Evolutionary conservation across 2,888 invertebrate genomes (phyloP).

Genomic region (Zootermopsis nevadensis): DNA sequence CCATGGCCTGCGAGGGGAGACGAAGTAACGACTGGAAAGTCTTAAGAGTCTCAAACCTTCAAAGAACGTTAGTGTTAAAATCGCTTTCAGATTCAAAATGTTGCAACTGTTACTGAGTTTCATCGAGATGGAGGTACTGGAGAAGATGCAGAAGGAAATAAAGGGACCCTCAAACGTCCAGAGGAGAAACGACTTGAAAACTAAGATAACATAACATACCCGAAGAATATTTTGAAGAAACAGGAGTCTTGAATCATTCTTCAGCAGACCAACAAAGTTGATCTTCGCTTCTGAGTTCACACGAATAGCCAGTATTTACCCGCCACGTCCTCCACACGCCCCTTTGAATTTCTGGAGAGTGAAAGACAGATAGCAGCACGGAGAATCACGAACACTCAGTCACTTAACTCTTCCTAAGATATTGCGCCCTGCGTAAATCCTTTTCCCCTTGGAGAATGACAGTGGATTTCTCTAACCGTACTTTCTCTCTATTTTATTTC

Average conservation of each 20-base stretch:
- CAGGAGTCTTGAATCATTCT: not conserved
- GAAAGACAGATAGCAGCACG: constrained; percentile 10
- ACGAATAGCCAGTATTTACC: constrained; percentile 39
- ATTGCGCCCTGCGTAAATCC: not conserved
- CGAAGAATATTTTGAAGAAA: not conserved
- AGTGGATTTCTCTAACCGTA: not conserved
- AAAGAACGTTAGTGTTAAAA: too few species aligned
- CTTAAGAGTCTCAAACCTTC: too few species aligned
- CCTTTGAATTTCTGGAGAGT: not conserved
- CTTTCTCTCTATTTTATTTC: not conserved
- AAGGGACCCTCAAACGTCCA: constrained; percentile 2
- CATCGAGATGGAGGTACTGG: not conserved
- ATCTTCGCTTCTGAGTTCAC: constrained; percentile 38
- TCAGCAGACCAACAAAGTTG: not conserved
- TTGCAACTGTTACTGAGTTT: not conserved
- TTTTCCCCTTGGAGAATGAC: not conserved
- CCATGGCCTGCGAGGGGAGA: too few species aligned
- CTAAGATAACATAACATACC: not conserved
- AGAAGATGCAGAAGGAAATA: not conserved
- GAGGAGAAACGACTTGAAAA: not conserved
- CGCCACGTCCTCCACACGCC: not conserved
- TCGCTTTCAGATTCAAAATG: not conserved
- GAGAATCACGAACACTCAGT: not conserved
- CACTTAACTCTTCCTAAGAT: constrained; percentile 14
- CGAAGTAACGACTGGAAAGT: too few species aligned